Conservation (phyloP, 2,888 invertebrate genomes). For the Caenorhabditis doughertyi region DNA sequence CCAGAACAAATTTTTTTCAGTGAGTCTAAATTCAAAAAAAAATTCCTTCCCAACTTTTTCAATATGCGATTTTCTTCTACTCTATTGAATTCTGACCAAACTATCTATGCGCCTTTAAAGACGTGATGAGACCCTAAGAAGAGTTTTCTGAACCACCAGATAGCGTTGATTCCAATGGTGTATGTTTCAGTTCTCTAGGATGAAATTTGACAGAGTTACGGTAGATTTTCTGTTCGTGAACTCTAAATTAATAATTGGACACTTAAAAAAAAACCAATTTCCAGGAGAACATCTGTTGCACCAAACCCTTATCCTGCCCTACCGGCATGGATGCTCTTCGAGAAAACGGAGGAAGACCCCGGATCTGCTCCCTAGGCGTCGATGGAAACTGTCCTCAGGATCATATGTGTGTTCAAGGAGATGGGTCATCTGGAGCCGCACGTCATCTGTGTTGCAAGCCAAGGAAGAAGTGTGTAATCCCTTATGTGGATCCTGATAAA, state of each 20-base stretch:
- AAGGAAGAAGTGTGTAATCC: conserved; percentile 70
- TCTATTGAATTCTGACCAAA: too few species aligned
- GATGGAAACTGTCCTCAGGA: conserved; percentile 71
- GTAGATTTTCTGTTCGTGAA: too few species aligned
- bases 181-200: too few species aligned
- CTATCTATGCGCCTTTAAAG: too few species aligned
- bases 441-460: conserved; percentile 73
- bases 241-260: too few species aligned
- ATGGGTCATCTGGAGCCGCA: conserved; percentile 57
- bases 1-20: too few species aligned
- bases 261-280: conserved; percentile 1
- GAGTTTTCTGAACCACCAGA: too few species aligned
- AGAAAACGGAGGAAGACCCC: conserved; percentile 71
- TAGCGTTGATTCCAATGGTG: too few species aligned
- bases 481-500: conserved; percentile 67
- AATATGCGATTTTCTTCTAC: too few species aligned
- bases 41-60: too few species aligned
- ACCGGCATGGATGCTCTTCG: conserved; percentile 72
- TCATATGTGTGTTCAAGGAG: conserved; percentile 72
- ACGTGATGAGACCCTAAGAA: too few species aligned
- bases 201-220: not conserved
- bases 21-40: too few species aligned
- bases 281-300: conserved; percentile 74
- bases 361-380: conserved; percentile 71
- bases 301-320: conserved; percentile 71